Base-by-base conservation (phyloP, 2,113 vertebrate species). In the Psittacula cyanocephala region DNA sequence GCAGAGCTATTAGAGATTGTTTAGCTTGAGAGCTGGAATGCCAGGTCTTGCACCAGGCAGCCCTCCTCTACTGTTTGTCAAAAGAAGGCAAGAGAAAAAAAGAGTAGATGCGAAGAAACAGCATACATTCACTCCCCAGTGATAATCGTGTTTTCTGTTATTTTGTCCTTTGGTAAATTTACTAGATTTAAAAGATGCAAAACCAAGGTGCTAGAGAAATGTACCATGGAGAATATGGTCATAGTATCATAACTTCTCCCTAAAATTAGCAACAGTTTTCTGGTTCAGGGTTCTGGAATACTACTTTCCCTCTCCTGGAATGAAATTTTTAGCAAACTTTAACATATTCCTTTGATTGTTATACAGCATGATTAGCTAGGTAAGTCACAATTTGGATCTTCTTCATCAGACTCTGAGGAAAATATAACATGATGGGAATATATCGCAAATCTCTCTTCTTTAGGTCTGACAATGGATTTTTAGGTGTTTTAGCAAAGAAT, bases 1-100 rank as follows among this genome's bases (percentile, higher is more conserved):
- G 90, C 89, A 96, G 79, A 91, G 68, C 82, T 96, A 96, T 97
- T 95, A 96, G 85, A 91, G 75, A 82, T 88, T 95, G 84, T 94
- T 96, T 90, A 96, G 64, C 35, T 67, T 86, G 85, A 95, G 76
- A 94, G 91, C 76, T 72, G 39, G 79, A 70, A 94, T 88, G 68
- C 79, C 72, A 94, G 50, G 72, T 86, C 88, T 94, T 77, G 68
- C 95, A 86, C 68, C 76, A 94, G 72, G 44, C 71, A 90, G 68
- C 43, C 8, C 43, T 93, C 60, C 64, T 90, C 71, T 67, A 50
- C 2, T 15, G 79, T 85, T 94, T 65, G 53, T 60, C 55, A 78
- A 81, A 86, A 74, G 49, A 67, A 74, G 17, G 57, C 29, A 81
- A 70, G 44, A 71, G 13, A 11, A 75, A 60, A 71, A 89, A 83